phyloP scores from a whole-genome alignment of 2,888 invertebrate species.

The Laspeyria flexula region DNA sequence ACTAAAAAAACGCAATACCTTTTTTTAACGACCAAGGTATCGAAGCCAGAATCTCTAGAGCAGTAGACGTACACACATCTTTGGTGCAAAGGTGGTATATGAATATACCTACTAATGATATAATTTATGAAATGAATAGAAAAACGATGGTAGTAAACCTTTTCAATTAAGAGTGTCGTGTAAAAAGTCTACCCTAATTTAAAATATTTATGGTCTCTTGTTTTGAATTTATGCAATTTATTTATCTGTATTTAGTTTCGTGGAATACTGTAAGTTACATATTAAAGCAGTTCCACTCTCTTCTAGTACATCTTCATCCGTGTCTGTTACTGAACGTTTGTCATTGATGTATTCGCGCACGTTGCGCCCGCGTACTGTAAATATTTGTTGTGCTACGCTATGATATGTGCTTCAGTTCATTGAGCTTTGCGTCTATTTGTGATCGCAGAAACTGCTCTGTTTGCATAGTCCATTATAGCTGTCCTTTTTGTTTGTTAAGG shows the following conservation, averaged over 20 bases:
- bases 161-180: too few relatives aligned
- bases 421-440: constrained; percentile 72
- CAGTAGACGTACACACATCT: too few relatives aligned
- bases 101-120: too few relatives aligned
- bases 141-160: too few relatives aligned
- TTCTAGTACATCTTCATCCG: constrained; percentile 13
- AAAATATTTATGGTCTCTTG: too few relatives aligned
- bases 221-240: too few relatives aligned
- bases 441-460: constrained; percentile 48
- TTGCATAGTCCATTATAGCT: constrained; percentile 35
- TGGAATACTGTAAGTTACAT: background rate
- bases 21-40: too few relatives aligned
- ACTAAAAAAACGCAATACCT: too few relatives aligned
- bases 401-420: constrained; percentile 71
- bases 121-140: too few relatives aligned
- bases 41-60: too few relatives aligned
- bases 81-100: too few relatives aligned
- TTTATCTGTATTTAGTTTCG: background rate
- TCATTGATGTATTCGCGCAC: constrained; percentile 67
- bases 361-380: constrained; percentile 62
- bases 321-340: constrained; percentile 47
- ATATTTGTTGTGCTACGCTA: constrained; percentile 67
- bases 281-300: background rate
- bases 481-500: constrained; percentile 10
- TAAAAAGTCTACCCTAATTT: too few relatives aligned